Evolutionary conservation across 2,113 vertebrate species (phyloP), one percentile per base, ranked within the genome.

Genomic region (Tonatia bakeri): DNA sequence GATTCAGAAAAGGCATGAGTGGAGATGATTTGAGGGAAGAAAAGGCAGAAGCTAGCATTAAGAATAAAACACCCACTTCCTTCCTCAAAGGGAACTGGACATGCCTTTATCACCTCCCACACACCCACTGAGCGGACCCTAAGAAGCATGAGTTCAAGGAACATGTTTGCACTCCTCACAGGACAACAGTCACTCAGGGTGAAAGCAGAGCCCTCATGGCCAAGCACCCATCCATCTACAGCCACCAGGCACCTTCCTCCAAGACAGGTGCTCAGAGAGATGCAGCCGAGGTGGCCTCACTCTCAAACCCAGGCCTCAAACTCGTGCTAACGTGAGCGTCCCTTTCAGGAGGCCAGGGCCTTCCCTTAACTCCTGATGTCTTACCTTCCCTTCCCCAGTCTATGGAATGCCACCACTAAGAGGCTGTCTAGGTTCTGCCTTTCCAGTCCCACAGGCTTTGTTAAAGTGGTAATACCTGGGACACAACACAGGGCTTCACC

Each of bases 241-340:
- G 13, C 59, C 2, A 22, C 40, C 1, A 5, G 50, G 50, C 8
- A 26, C 52, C 64, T 59, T 59, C 56, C 56, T 33, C 14, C 26
- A 12, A 61, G 75, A 13, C 24, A 17, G 40, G 33, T 5, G 52
- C 28, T 43, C n/a, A 50, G 26, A 56, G 15, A 36, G 56, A 59
- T 4, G 40, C n/a, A 36, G 36, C 50, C 3, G 0, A 43, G n/a
- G 33, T 17, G 36, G 31, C 47, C 12, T 6, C 5, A 14, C 5
- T 5, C 22, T 77, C 61, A 3, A 28, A 31, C 36, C 52, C 40
- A 86, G 28, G 28, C 20, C 12, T 43, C 61, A 70, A 20, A 12
- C 47, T 4, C 26, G 4, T 4, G 14, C 38, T 11, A 19, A n/a
- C 56, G 4, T 0, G 17, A n/a, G 47, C 1, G 28, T 19, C 33